A percentile compares a stretch with the other conserved stretches of the same genome.
Evolutionary conservation across 2,888 invertebrate species (phyloP).

Genomic region (Alloplasta piceator): DNA sequence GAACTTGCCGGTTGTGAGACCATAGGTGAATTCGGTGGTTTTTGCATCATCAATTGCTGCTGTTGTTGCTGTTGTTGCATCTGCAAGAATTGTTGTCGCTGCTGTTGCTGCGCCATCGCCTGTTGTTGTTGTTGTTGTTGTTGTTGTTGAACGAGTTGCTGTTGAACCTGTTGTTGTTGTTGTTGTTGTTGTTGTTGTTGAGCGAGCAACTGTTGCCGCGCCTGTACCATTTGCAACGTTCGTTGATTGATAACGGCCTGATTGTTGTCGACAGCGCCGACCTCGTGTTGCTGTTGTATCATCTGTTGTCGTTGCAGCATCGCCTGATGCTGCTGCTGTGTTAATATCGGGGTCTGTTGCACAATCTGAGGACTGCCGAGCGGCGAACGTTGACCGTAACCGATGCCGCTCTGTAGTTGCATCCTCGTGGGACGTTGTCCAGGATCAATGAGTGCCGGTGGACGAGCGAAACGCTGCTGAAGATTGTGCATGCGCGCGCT

Average conservation of each 20-base stretch:
- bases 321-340: conserved; percentile 80
- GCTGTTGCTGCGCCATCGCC: conserved; percentile 75
- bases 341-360: conserved; percentile 77
- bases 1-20: conserved; percentile 81
- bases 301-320: conserved; percentile 77
- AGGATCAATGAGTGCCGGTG: conserved; percentile 79
- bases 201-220: conserved; percentile 78
- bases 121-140: conserved; percentile 73
- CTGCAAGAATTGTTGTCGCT: conserved; percentile 78
- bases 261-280: conserved; percentile 63
- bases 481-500: conserved; percentile 74
- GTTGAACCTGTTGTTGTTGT: conserved; percentile 63
- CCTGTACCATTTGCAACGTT: conserved; percentile 69
- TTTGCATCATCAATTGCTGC: conserved; percentile 81
- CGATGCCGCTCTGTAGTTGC: conserved; percentile 79
- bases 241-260: conserved; percentile 68
- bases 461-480: conserved; percentile 83
- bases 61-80: conserved; percentile 74
- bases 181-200: conserved; percentile 70
- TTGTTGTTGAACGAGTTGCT: conserved; percentile 78
- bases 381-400: conserved; percentile 81
- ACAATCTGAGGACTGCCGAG: conserved; percentile 80
- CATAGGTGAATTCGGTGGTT: conserved; percentile 83
- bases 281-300: conserved; percentile 74
- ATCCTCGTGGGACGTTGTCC: conserved; percentile 78